These are phyloP conservation scores for Uloborus plumipes DNA, from an alignment of 2,888 invertebrate species.

Conservation along the genomic window DNA sequence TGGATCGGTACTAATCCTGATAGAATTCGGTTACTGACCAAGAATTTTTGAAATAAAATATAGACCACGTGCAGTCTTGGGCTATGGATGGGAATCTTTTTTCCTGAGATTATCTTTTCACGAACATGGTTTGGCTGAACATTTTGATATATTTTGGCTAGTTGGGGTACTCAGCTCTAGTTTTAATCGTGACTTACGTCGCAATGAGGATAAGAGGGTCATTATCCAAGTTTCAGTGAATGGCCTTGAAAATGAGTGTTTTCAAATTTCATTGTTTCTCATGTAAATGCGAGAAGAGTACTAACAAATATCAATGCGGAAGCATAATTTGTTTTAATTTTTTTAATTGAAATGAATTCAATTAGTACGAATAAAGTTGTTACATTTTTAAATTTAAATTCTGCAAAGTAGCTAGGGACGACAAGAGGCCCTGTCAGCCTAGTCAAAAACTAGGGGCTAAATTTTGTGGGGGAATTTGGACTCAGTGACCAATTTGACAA, in stretches of 20 bases:
- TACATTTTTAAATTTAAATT: no score
- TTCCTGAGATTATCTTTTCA: constrained; percentile 9
- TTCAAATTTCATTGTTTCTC: constrained; percentile 10
- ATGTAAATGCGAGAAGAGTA: not conserved
- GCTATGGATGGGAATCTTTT: constrained; percentile 13
- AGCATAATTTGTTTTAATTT: no score
- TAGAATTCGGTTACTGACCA: constrained; percentile 14
- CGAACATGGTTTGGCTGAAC: constrained; percentile 31
- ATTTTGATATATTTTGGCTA: constrained; percentile 10
- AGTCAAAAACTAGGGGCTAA: no score
- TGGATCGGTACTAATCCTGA: constrained; percentile 8
- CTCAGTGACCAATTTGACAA: no score
- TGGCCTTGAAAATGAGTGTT: constrained; percentile 21
- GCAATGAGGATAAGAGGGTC: constrained; percentile 26
- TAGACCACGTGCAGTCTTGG: constrained; percentile 42
- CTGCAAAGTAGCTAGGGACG: no score
- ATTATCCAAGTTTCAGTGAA: constrained; percentile 40
- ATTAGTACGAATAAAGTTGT: no score
- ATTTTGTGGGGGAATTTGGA: no score
- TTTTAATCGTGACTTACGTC: constrained; percentile 32
- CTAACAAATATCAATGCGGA: no score
- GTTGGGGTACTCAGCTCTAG: constrained; percentile 13
- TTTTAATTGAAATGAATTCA: no score
- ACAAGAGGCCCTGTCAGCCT: no score
- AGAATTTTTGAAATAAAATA: constrained; percentile 35